Conservation (phyloP, 1,140 invertebrate genomes). For the Drosophila seguyi region DNA sequence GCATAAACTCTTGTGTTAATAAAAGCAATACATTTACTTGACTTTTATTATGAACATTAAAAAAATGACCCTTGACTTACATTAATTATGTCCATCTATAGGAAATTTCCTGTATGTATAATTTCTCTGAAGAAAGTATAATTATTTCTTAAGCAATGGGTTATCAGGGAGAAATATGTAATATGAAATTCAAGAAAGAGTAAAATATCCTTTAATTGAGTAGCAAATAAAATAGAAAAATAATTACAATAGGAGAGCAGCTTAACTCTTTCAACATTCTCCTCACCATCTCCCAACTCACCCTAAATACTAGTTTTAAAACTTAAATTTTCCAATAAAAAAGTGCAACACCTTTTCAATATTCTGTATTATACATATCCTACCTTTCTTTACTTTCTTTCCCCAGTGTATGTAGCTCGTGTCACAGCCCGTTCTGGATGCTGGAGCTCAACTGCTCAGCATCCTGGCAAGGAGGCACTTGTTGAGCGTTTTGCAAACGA, state of each 20-base stretch:
- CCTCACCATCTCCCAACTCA: not conserved
- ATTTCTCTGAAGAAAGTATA: not conserved
- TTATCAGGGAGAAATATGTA: not conserved
- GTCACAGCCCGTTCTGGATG: conserved; percentile 15
- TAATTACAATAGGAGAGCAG: not conserved
- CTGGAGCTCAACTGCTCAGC: conserved; percentile 37
- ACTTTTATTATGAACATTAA: not conserved
- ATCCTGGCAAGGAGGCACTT: conserved; percentile 33
- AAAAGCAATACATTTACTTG: not conserved
- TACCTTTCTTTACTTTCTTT: not conserved
- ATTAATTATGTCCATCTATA: too few relatives aligned
- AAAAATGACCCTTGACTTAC: not conserved
- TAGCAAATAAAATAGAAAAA: not conserved
- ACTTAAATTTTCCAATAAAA: not conserved
- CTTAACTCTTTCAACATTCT: not conserved
- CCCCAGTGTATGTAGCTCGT: conserved; percentile 8
- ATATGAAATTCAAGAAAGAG: too few relatives aligned
- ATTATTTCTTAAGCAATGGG: not conserved
- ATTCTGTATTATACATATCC: not conserved
- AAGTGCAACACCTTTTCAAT: not conserved
- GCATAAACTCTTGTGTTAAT: not conserved
- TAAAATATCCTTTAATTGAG: too few relatives aligned
- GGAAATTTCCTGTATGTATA: too few relatives aligned
- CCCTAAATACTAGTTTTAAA: not conserved
- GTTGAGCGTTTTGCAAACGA: conserved; percentile 56